Evolutionary conservation across 2,888 invertebrate species (phyloP), one percentile per base, ranked within the genome.

Genomic region (Drosophila kokeensis): DNA sequence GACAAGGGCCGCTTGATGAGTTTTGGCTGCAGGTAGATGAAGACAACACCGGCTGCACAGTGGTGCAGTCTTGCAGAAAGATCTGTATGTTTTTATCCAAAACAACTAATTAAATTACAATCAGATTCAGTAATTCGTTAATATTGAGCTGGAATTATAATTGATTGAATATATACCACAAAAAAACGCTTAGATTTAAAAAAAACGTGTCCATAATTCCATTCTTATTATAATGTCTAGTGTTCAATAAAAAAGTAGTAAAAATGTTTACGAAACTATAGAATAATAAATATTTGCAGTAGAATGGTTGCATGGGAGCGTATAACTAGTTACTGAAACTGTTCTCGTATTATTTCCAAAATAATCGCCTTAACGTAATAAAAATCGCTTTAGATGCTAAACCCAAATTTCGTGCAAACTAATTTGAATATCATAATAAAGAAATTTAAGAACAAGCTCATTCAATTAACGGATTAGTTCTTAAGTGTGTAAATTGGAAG

Each of bases 1-100:
- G 90, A 86, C 88, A 83, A 86, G 89, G 88, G 86, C 88, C 89
- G 90, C 86, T 85, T 85, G 85, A 85, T 85, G 85, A 85, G 85
- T 89, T 84, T 84, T 74, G 87, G 84, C 73, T 85, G 89, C 89
- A 85, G 89, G 85, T 85, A 85, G 85, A 81, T 82, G 87, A 87
- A 81, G 85, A 76, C 70, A 62, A 77, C 63, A 62, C 48, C 48
- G 71, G 40, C 48, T 59, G 81, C 87, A 85, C 89, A 71, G 85
- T 85, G 85, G 74, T 42, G 21, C 73, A 42, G 34, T 11, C 1
- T 2, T 11, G 13, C 13, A n/a, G 34, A 32, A 34, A 36, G 8
- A 34, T 18, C 29, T 40, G 36, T 6, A 4, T 38, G 15, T 18
- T 4, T 15, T 36, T 45, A 30, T 4, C 1, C 2, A 3, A 45